Evolutionary conservation across 2,113 vertebrate species (phyloP), one percentile per base, ranked within the genome.

Genomic region (Cyanistes caeruleus): DNA sequence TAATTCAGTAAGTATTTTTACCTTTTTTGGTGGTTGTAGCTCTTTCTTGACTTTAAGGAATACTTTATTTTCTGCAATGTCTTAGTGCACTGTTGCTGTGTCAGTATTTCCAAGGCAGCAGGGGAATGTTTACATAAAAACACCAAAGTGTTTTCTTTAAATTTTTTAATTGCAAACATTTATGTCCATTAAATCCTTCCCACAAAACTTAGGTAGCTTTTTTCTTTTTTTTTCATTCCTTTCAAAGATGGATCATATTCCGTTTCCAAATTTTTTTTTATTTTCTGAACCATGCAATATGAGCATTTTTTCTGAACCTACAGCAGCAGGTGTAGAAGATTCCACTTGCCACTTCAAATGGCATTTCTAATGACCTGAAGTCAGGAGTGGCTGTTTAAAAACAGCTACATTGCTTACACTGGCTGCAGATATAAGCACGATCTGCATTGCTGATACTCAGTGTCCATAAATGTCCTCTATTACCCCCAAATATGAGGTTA

Each of bases 61-160:
- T 48, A 27, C 33, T 90, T 86, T 73, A 7, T 60, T 67, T 60
- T 60, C 78, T 15, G 10, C 25, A 49, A 0, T 25, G 22, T 78
- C 58, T 82, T 31, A 37, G 31, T 49, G 37, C 56, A 39, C n/a
- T 35, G 14, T 76, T 95, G 74, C 84, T 68, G 22, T 91, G 52
- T 75, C 87, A 82, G 3, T 68, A 84, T 94, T 96, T 97, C 81
- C 27, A 24, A 89, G 58, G 78, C 59, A 91, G 58, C 87, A 49
- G 28, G 78, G 46, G 25, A 87, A 79, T 87, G 67, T 89, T 95
- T 93, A 77, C 70, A 79, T 69, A 33, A 77, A 77, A 77, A 60
- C 41, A 18, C 18, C 33, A 2, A 60, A 69, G n/a, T 75, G 48
- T 78, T 95, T 95, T 74, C 86, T 68, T 87, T 55, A 15, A 37